These are phyloP conservation scores for Stratiomys singularior DNA, from an alignment of 2,888 invertebrate species.

Conservation along the genomic window DNA sequence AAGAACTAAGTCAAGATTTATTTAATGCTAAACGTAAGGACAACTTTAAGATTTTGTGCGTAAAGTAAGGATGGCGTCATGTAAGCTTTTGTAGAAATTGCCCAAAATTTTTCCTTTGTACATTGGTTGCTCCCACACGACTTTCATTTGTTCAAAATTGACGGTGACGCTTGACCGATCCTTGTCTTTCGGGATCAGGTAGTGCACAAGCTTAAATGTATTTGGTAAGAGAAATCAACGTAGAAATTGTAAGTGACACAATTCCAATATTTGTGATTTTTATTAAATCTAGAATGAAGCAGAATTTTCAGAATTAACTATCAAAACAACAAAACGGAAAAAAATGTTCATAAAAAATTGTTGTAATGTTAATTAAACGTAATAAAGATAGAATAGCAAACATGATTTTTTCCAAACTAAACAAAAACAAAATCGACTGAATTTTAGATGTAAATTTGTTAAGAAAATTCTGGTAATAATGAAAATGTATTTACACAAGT, in stretches of 20 bases:
- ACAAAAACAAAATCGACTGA: constrained; percentile 20
- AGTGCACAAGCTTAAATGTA: not conserved
- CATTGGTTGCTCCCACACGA: not conserved
- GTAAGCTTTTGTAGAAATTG: not conserved
- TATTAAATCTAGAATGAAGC: constrained; percentile 18
- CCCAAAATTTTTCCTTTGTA: not conserved
- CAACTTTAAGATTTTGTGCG: constrained; percentile 16
- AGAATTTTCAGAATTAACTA: not conserved
- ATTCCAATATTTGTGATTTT: constrained; percentile 36
- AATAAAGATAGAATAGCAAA: not conserved
- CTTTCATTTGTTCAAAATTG: not conserved
- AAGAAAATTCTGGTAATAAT: not conserved
- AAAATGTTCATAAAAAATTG: constrained; percentile 1
- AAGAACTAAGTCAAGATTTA: constrained; percentile 43
- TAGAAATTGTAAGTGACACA: constrained; percentile 10
- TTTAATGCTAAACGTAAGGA: constrained; percentile 22
- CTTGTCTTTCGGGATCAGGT: not conserved
- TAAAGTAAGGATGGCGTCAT: not conserved
- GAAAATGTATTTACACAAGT: too few relatives aligned
- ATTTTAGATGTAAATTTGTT: constrained; percentile 5
- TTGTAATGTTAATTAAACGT: not conserved
- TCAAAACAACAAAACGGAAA: not conserved
- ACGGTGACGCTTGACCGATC: not conserved
- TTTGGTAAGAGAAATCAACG: constrained; percentile 3
- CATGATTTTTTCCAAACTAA: constrained; percentile 29